phyloP scores from a whole-genome alignment of 1,140 invertebrate species.

The Phenacoccus solenopsis region DNA sequence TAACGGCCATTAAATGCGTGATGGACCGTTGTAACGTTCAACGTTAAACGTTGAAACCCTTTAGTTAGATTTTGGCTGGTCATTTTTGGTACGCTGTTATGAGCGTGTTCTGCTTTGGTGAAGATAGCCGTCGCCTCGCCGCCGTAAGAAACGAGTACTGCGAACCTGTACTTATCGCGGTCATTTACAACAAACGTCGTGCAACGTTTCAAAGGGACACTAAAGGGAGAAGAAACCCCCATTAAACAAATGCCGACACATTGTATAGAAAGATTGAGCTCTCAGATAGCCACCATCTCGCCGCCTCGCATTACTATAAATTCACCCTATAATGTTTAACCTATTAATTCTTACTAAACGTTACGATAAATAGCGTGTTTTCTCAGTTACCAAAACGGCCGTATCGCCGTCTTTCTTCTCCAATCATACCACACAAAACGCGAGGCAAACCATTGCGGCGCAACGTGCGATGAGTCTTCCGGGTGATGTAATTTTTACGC shows the following conservation, averaged over 20 bases:
- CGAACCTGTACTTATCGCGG: background rate
- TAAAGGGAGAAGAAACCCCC: conserved; percentile 1
- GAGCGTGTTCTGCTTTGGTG: background rate
- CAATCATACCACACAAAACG: background rate
- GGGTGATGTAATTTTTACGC: background rate
- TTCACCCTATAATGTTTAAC: conserved; percentile 2
- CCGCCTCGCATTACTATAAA: background rate
- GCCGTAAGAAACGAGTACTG: background rate
- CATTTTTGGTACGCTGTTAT: conserved; percentile 2
- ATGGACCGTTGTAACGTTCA: background rate
- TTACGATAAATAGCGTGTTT: background rate
- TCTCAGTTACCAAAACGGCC: background rate
- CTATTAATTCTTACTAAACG: conserved; percentile 3
- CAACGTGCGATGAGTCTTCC: background rate
- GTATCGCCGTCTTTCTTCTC: too few relatives aligned
- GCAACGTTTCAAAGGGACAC: conserved; percentile 1
- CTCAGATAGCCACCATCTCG: background rate
- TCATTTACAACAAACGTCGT: conserved; percentile 1
- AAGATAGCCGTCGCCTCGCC: background rate
- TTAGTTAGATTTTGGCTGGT: background rate
- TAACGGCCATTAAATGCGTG: background rate
- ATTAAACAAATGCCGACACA: conserved; percentile 1
- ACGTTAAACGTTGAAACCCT: background rate
- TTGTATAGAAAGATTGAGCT: background rate
- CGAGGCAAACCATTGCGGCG: background rate